A percentile compares a stretch with the other conserved stretches of the same genome.
Conservation (phyloP, 2,113 vertebrate genomes). For the Xiphophorus hellerii region DNA sequence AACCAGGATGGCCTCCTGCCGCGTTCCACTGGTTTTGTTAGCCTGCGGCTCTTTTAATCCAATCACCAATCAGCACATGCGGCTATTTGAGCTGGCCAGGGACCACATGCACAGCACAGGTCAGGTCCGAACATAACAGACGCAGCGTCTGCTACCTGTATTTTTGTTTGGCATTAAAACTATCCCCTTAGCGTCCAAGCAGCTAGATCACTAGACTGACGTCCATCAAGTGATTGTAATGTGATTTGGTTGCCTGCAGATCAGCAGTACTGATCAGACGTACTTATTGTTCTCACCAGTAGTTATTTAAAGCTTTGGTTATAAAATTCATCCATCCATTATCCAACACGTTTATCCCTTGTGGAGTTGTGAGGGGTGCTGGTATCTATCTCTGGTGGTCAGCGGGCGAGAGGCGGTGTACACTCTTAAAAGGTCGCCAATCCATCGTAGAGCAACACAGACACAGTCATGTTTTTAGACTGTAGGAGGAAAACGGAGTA, state of each 20-base stretch:
- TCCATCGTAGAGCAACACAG: no score
- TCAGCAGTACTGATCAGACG: not conserved
- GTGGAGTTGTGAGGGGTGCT: no score
- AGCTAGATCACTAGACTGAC: not conserved
- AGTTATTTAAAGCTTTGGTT: not conserved
- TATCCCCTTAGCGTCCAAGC: not conserved
- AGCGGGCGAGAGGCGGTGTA: no score
- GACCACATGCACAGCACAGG: slow-evolving; percentile 92
- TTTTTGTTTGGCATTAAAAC: slow-evolving; percentile 2
- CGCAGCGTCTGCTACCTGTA: not conserved
- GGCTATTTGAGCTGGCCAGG: slow-evolving; percentile 91
- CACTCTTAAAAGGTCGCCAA: no score
- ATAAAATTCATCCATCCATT: no score
- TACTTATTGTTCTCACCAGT: no score
- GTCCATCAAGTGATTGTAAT: not conserved
- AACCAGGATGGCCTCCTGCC: slow-evolving; percentile 78
- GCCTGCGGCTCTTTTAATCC: slow-evolving; percentile 94
- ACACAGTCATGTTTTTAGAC: no score
- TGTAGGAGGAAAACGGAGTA: no score
- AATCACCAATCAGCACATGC: slow-evolving; percentile 93
- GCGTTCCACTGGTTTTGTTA: slow-evolving; percentile 87
- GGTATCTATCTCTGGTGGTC: no score
- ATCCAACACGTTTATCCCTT: no score
- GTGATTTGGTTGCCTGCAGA: not conserved
- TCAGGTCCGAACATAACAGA: slow-evolving; percentile 63